phyloP scores from a whole-genome alignment of 1,140 invertebrate genomes.

The Zeugodacus cucurbitae region DNA sequence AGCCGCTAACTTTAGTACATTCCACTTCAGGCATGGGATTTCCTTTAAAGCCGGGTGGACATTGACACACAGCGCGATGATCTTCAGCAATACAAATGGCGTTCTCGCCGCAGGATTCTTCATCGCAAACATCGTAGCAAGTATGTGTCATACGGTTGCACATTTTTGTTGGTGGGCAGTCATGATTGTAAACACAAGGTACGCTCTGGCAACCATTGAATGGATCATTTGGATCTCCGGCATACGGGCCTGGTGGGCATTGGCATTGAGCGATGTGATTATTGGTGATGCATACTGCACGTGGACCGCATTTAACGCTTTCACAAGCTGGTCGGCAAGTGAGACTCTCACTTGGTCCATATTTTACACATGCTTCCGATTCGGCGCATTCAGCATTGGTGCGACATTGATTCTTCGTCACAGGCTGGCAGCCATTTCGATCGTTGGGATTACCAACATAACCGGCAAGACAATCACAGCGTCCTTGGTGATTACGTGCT shows the following conservation, averaged over 20 bases:
- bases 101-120: conserved; percentile 85
- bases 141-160: conserved; percentile 85
- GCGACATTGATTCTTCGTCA: conserved; percentile 78
- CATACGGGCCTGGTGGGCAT: conserved; percentile 84
- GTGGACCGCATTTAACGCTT: conserved; percentile 80
- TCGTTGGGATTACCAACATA: conserved; percentile 90
- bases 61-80: conserved; percentile 83
- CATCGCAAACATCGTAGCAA: conserved; percentile 83
- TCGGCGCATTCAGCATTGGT: conserved; percentile 84
- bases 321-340: conserved; percentile 82
- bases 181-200: conserved; percentile 85
- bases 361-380: conserved; percentile 76
- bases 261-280: conserved; percentile 90
- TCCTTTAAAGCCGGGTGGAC: conserved; percentile 81
- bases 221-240: conserved; percentile 84
- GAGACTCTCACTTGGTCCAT: conserved; percentile 64
- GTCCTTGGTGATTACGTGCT: conserved; percentile 77
- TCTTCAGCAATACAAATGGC: conserved; percentile 89
- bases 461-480: conserved; percentile 83
- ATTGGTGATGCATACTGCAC: conserved; percentile 85
- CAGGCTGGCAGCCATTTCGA: conserved; percentile 81
- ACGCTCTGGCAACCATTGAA: conserved; percentile 80
- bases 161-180: conserved; percentile 80
- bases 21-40: conserved; percentile 85
- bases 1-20: conserved; percentile 76